These are phyloP conservation scores for Aquatica leii DNA, from an alignment of 2,888 invertebrate species.

Conservation along the genomic window DNA sequence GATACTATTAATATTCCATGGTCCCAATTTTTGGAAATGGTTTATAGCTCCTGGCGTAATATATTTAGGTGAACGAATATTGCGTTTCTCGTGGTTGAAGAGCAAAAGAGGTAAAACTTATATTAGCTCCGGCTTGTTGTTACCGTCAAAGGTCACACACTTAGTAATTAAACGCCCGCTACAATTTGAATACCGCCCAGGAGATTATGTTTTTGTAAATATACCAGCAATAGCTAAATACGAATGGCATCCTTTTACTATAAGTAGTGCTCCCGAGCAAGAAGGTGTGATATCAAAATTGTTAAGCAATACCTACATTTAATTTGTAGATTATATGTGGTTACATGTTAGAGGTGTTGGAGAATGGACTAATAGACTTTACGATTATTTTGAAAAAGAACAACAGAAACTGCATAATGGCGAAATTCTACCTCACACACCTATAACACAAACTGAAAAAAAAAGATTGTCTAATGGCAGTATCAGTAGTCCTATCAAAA, in stretches of 20 bases:
- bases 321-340: conserved; percentile 81
- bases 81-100: conserved; percentile 69
- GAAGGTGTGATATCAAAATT: conserved; percentile 67
- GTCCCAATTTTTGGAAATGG: conserved; percentile 96
- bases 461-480: conserved; percentile 49
- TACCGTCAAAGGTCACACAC: conserved; percentile 91
- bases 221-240: conserved; percentile 91
- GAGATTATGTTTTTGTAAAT: conserved; percentile 93
- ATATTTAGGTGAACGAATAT: conserved; percentile 79
- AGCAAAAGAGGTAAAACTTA: conserved; percentile 86
- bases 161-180: conserved; percentile 87
- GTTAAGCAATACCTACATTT: too few species aligned
- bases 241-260: conserved; percentile 98
- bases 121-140: conserved; percentile 84
- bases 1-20: conserved; percentile 84
- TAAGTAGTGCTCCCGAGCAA: conserved; percentile 94
- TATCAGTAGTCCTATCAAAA: conserved; percentile 53
- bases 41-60: conserved; percentile 83
- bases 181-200: conserved; percentile 88
- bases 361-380: conserved; percentile 91
- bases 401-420: conserved; percentile 77
- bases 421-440: conserved; percentile 63
- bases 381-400: conserved; percentile 85
- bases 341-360: conserved; percentile 93
- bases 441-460: conserved; percentile 42